Evolutionary conservation across 2,888 invertebrate species (phyloP), one percentile per base, ranked within the genome.

Genomic region (Torymus tubicola): DNA sequence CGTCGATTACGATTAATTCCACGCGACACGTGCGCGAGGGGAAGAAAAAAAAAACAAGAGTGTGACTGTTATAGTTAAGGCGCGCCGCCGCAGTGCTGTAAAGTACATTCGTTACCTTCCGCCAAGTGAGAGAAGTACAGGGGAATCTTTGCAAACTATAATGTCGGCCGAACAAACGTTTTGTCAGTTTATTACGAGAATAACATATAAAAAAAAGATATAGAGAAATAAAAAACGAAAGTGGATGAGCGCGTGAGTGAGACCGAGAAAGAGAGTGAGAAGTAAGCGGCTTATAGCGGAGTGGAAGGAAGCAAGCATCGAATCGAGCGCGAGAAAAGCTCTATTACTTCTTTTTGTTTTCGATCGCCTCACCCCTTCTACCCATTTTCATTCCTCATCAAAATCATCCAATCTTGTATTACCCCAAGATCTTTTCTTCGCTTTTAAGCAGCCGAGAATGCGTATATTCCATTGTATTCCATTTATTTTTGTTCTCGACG

Each of bases 121-220:
- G 70, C 64, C 16, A 53, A 21, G 63, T 50, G 31, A 64, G 65
- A 64, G 16, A 24, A 12, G 18, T 42, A 74, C 58, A 70, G 53
- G 60, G 70, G 64, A 71, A 70, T 70, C 70, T 80, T 79, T 73
- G 53, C 63, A 80, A 70, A 65, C 64, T 70, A 80, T 65, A 60
- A 11, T 60, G 55, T 75, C 52, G 65, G 73, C 63, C 58, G 63
- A 65, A 69, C 61, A 57, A 73, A n/a, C 24, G 70, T 74, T 68
- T 74, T 50, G 42, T 53, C 18, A 53, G 21, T 71, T 61, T 24
- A 70, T 53, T 31, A 50, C 14, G 64, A 42, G 42, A 42, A 42
- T 42, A 42, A 42, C 42, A 42, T 42, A 42, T 42, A 42, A 42
- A 42, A 42, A 42, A 42, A 42, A 8, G 42, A 42, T 42, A 42